phyloP scores from a whole-genome alignment of 2,113 vertebrate genomes.

The Halichoerus grypus region DNA sequence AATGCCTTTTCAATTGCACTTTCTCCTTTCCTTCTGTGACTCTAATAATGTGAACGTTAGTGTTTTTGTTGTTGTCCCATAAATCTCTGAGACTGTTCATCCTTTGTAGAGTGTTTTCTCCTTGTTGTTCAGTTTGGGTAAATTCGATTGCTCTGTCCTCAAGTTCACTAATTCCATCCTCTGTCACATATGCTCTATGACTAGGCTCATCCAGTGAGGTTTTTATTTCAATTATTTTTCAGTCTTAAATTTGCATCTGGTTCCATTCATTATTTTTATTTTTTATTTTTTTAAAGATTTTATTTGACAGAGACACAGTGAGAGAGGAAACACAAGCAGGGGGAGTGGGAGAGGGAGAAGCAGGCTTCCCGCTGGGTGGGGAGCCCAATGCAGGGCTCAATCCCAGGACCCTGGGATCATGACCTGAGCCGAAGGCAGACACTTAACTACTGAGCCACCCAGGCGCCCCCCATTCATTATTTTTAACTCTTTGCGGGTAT shows the following conservation, averaged over 20 bases:
- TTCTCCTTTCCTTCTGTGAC: not conserved
- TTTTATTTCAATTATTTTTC: not conserved
- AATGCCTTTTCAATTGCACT: not conserved
- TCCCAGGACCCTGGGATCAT: no score
- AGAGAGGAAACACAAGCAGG: no score
- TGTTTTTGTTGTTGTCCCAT: not conserved
- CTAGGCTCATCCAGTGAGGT: not conserved
- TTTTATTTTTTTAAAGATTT: no score
- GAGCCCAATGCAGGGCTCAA: no score
- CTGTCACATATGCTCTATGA: not conserved
- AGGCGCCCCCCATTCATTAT: not conserved
- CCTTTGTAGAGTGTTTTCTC: not conserved
- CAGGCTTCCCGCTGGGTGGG: no score
- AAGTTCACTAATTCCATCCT: not conserved
- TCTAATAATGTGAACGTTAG: not conserved
- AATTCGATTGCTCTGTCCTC: not conserved
- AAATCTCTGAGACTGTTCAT: not conserved
- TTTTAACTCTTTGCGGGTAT: not conserved
- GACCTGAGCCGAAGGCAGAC: no score
- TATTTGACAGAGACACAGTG: no score
- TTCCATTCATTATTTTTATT: not conserved
- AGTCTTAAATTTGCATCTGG: not conserved
- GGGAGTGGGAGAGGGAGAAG: no score
- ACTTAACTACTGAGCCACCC: no score
- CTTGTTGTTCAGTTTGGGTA: not conserved